A percentile compares a stretch with the other conserved stretches of the same genome.
These are phyloP conservation scores for Hyposmocoma kahamanoa DNA, from an alignment of 1,140 invertebrate species.

Conservation along the genomic window DNA sequence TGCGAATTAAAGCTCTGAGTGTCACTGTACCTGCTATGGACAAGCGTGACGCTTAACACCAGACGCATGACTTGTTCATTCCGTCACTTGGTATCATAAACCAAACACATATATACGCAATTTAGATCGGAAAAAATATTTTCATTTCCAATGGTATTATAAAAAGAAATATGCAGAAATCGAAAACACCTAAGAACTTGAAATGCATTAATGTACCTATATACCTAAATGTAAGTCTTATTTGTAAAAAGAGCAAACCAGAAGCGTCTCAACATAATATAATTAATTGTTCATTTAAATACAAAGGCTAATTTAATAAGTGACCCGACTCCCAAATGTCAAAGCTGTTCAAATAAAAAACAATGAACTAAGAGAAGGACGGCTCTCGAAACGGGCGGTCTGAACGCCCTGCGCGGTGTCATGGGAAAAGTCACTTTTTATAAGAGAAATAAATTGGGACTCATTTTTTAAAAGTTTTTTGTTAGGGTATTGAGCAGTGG, in stretches of 20 bases:
- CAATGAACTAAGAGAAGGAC: slow-evolving; percentile 59
- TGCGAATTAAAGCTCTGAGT: too few relatives aligned
- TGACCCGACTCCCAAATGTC: slow-evolving; percentile 65
- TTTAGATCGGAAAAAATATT: too few relatives aligned
- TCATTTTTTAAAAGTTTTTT: slow-evolving; percentile 65
- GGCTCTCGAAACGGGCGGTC: slow-evolving; percentile 37
- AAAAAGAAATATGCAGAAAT: too few relatives aligned
- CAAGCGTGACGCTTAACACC: too few relatives aligned
- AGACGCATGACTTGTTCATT: too few relatives aligned
- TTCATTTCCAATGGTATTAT: too few relatives aligned
- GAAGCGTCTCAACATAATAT: slow-evolving; percentile 21
- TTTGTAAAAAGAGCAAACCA: slow-evolving; percentile 21
- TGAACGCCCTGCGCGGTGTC: slow-evolving; percentile 54
- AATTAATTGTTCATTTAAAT: slow-evolving; percentile 71
- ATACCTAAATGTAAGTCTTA: too few relatives aligned
- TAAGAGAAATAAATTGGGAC: slow-evolving; percentile 67
- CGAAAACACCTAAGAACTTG: too few relatives aligned
- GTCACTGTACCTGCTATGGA: too few relatives aligned
- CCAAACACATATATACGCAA: too few relatives aligned
- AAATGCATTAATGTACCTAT: too few relatives aligned
- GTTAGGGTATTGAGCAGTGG: slow-evolving; percentile 50
- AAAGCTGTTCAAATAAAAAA: slow-evolving; percentile 63
- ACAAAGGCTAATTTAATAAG: slow-evolving; percentile 72
- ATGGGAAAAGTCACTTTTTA: slow-evolving; percentile 64
- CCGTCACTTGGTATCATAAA: too few relatives aligned